Evolutionary conservation across 2,797 vertebrate genomes (phyloP).

Genomic region (Anisognathus igniventris): DNA sequence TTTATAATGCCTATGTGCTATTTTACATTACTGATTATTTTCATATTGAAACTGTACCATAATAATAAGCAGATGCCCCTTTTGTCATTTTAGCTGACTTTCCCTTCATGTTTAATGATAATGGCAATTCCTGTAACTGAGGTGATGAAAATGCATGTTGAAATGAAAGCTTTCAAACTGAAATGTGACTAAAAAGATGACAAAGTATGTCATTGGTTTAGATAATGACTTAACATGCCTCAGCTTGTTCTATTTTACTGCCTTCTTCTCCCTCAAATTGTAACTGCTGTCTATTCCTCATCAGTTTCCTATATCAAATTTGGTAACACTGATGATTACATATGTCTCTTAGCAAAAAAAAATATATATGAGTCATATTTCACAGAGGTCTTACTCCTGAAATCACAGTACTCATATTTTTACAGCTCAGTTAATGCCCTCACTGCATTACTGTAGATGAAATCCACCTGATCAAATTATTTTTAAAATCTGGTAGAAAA

Average conservation of each 20-base stretch:
- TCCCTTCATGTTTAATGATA: background rate
- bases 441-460: background rate
- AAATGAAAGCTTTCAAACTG: background rate
- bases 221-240: background rate
- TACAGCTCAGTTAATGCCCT: background rate
- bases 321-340: background rate
- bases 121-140: background rate
- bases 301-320: background rate
- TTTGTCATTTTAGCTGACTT: slow-evolving; percentile 2
- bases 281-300: background rate
- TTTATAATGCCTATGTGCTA: background rate
- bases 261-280: background rate
- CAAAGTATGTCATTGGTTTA: background rate
- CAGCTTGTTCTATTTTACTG: background rate
- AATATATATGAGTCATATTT: background rate
- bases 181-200: background rate
- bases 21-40: background rate
- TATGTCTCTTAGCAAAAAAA: background rate
- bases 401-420: background rate
- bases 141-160: background rate
- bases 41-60: background rate
- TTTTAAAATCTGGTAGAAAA: background rate
- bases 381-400: slow-evolving; percentile 24
- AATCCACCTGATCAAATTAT: background rate
- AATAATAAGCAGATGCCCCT: background rate